Conservation (phyloP, 2,797 vertebrate species). For the Esox masquinongy region DNA sequence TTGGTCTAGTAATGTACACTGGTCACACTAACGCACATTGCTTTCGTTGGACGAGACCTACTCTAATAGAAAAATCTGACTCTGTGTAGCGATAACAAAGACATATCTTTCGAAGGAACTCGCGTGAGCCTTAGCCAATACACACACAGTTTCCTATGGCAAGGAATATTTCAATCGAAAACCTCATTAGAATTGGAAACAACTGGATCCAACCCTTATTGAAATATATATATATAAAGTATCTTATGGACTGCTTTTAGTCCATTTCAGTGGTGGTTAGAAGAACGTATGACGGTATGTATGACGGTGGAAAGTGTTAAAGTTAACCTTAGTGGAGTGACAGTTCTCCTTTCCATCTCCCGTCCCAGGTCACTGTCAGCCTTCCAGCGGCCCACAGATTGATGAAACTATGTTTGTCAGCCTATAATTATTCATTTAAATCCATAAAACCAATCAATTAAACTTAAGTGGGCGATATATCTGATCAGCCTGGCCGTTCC, state of each 20-base stretch:
- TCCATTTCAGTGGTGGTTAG: not conserved
- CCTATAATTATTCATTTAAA: constrained; percentile 80
- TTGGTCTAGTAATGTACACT: constrained; percentile 31
- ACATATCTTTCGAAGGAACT: not conserved
- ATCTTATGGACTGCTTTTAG: not conserved
- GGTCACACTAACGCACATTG: constrained; percentile 33
- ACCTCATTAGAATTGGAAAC: not conserved
- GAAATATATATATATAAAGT: too few relatives aligned
- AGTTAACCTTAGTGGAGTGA: constrained; percentile 47
- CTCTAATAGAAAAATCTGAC: constrained; percentile 27
- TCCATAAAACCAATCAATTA: constrained; percentile 80
- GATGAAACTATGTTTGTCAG: constrained; percentile 71
- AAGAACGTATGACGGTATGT: not conserved
- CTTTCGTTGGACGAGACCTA: constrained; percentile 38
- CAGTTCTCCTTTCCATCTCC: constrained; percentile 41
- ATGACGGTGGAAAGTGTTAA: not conserved
- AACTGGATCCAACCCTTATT: not conserved
- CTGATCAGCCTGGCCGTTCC: constrained; percentile 78
- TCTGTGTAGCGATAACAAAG: not conserved
- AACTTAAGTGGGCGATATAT: constrained; percentile 79
- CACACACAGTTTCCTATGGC: not conserved
- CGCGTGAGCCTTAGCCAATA: not conserved
- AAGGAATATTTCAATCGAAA: not conserved
- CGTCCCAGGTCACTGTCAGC: constrained; percentile 62
- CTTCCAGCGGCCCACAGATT: constrained; percentile 50